Evolutionary conservation across 2,797 vertebrate genomes (phyloP).

Genomic region (Buceros bicornis): DNA sequence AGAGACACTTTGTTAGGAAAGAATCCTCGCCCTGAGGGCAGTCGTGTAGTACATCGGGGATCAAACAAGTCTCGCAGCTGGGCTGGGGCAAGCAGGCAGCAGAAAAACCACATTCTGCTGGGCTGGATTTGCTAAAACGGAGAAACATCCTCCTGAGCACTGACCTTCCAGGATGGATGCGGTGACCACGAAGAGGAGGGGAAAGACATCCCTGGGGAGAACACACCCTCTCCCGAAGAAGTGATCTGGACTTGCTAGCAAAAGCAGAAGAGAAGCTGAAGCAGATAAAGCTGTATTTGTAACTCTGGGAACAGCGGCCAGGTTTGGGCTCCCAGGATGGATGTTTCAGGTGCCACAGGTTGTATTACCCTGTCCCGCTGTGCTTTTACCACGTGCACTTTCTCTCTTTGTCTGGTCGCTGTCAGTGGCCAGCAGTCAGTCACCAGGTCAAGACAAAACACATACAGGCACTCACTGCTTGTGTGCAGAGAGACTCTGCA

Average conservation of each 20-base stretch:
- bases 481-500: background rate
- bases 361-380: background rate
- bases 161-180: background rate
- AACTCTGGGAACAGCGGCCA: background rate
- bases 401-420: background rate
- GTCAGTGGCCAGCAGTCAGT: background rate
- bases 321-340: background rate
- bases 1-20: background rate
- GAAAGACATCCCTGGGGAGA: background rate
- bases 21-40: accelerated
- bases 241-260: background rate
- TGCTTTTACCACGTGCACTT: background rate
- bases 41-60: background rate
- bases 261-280: background rate
- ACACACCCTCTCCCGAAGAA: background rate
- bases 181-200: background rate
- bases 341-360: background rate
- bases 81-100: background rate
- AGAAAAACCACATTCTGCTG: background rate
- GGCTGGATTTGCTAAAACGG: background rate
- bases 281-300: background rate
- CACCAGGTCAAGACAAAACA: background rate
- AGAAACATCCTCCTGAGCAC: background rate
- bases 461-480: background rate
- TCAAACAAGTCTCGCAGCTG: background rate